A percentile compares a stretch with the other conserved stretches of the same genome.
phyloP scores from a whole-genome alignment of 2,113 vertebrate species.

The Gallinago media region DNA sequence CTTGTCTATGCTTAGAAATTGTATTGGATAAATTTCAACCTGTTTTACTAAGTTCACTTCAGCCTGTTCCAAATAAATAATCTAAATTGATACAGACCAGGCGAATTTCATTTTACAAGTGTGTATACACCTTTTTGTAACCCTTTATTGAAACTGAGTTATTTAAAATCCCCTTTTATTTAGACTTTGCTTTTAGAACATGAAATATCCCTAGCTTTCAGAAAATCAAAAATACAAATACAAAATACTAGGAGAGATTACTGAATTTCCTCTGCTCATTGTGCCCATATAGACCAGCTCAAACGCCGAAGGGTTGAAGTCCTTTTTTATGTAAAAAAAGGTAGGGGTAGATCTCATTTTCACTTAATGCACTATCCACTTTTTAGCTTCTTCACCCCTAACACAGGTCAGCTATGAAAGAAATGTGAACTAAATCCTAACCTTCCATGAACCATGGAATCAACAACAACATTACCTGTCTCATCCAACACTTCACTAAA shows the following conservation, averaged over 20 bases:
- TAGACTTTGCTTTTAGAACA: not conserved
- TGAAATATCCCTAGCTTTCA: not conserved
- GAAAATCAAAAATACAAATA: not conserved
- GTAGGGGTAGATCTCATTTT: not conserved
- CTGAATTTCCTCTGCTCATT: not conserved
- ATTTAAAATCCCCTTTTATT: not conserved
- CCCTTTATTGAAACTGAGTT: not conserved
- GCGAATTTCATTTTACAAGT: not conserved
- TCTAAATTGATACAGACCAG: not conserved
- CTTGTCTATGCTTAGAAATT: not conserved
- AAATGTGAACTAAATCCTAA: not conserved
- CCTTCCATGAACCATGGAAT: not conserved
- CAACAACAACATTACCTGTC: slow-evolving; percentile 4
- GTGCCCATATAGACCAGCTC: not conserved
- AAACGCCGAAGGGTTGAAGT: not conserved
- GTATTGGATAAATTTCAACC: not conserved
- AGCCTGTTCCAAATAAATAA: not conserved
- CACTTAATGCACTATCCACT: not conserved
- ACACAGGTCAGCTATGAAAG: not conserved
- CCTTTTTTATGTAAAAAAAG: not conserved
- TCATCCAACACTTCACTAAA: not conserved
- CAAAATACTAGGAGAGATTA: not conserved
- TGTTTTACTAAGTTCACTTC: not conserved
- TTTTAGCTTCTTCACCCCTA: not conserved
- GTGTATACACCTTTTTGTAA: not conserved